Evolutionary conservation across 2,797 vertebrate genomes (phyloP).

Genomic region (Gadopsis bispinosus): DNA sequence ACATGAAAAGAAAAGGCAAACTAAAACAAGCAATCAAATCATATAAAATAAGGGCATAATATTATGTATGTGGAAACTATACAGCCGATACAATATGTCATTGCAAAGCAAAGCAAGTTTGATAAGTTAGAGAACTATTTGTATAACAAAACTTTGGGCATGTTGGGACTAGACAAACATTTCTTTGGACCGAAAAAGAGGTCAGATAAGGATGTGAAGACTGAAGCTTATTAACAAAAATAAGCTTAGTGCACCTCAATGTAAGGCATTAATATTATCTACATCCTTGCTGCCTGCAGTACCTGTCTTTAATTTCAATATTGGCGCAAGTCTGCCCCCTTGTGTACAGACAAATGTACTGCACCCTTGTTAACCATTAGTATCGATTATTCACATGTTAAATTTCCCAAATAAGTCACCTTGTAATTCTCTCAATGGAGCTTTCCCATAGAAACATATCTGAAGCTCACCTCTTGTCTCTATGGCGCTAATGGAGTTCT

Average conservation of each 20-base stretch:
- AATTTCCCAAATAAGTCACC: background rate
- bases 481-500: slow-evolving; percentile 93
- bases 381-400: background rate
- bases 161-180: background rate
- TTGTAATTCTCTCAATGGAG: background rate
- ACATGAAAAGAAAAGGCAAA: background rate
- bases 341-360: slow-evolving; percentile 60
- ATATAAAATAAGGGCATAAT: background rate
- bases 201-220: slow-evolving; percentile 5
- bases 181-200: slow-evolving; percentile 2
- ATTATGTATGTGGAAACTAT: background rate
- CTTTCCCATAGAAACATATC: background rate
- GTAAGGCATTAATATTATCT: slow-evolving; percentile 19
- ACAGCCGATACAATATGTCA: background rate
- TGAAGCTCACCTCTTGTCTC: slow-evolving; percentile 90
- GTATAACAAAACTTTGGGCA: slow-evolving; percentile 9
- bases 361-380: background rate
- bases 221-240: slow-evolving; percentile 26
- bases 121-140: background rate
- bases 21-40: background rate
- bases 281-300: slow-evolving; percentile 32
- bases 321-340: slow-evolving; percentile 78
- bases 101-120: background rate
- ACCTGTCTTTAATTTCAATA: slow-evolving; percentile 24
- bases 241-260: background rate